Base-by-base conservation (phyloP, 1,140 invertebrate species). In the Drosophila grimshawi region DNA sequence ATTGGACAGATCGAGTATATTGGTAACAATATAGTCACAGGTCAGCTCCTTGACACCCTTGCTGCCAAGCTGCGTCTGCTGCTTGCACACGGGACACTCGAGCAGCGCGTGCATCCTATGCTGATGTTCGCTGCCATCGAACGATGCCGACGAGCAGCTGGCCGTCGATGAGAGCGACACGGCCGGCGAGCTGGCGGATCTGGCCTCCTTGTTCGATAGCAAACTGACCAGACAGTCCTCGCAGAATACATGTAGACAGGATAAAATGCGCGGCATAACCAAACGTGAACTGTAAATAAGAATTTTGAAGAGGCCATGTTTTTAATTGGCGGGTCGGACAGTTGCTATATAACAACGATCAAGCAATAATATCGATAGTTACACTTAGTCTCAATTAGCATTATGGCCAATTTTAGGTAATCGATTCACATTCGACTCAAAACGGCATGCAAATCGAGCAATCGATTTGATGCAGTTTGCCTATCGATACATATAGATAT, bases 191-290 rank as follows among this genome's bases (percentile, higher is more conserved):
- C 69, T 70, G 46, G 86, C 85, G 6, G 79, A 62, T 7, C 72
- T 39, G 2, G 62, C 39, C 86, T 96, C 96, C 83, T 96, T 95
- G 29, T 64, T 76, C 39, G 95, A 93, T 74, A 96, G 93, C 75
- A 96, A 94, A 90, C 97, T 97, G 82, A 97, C 95, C 73, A 98
- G 93, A 90, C 98, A 99, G 52, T 95, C 94, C 93, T 97, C 96
- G 93, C 98, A 98, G 93, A 98, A 98, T 4, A 97, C 97, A 94
- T 98, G 98, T 80, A 99, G 94, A 93, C 98, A 99, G 73, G 96
- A 95, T 73, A 99, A 94, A 45, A 98, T 96, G 77, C 97, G 95
- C 48, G 98, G 97, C 85, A 95, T 95, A 82, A 94, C 95, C 75
- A 97, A 93, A 80, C 96, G 96, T 86, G 86, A 79, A 80, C 80